Evolutionary conservation across 2,113 vertebrate species (phyloP).

Genomic region (Hiodon alosoides): DNA sequence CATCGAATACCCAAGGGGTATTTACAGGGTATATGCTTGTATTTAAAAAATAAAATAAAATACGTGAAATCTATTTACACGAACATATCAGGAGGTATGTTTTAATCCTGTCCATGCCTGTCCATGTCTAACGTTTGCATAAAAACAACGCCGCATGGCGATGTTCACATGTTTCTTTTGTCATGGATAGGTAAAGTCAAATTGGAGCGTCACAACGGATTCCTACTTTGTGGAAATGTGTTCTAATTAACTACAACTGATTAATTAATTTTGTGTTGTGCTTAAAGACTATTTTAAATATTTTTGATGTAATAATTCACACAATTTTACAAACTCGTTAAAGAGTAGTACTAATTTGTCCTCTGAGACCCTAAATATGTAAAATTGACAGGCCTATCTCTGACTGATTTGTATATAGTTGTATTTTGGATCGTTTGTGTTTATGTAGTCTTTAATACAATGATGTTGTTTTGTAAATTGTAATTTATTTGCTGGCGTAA

Average conservation of each 20-base stretch:
- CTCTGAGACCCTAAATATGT: constrained; percentile 81
- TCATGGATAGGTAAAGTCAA: constrained; percentile 27
- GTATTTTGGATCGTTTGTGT: constrained; percentile 84
- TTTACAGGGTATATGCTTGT: constrained; percentile 4
- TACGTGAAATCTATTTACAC: not conserved
- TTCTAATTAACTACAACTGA: constrained; percentile 44
- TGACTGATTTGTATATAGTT: constrained; percentile 81
- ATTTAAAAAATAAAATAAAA: not conserved
- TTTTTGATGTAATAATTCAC: constrained; percentile 69
- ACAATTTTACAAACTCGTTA: constrained; percentile 70
- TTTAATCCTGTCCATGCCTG: constrained; percentile 3
- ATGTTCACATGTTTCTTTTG: not conserved
- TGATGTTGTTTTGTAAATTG: constrained; percentile 90
- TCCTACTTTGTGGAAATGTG: constrained; percentile 56
- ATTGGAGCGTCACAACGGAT: constrained; percentile 47
- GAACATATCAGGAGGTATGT: not conserved
- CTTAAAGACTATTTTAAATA: constrained; percentile 73
- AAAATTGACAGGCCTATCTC: constrained; percentile 64
- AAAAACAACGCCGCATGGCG: constrained; percentile 21
- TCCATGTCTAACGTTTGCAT: constrained; percentile 26
- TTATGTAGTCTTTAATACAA: constrained; percentile 80
- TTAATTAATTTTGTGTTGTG: constrained; percentile 63
- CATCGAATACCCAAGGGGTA: constrained; percentile 11
- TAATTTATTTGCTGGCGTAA: constrained; percentile 96
- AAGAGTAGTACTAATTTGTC: constrained; percentile 80